Evolutionary conservation across 2,797 vertebrate genomes (phyloP), one percentile per base, ranked within the genome.

Genomic region (Chaetodon trifasciatus): DNA sequence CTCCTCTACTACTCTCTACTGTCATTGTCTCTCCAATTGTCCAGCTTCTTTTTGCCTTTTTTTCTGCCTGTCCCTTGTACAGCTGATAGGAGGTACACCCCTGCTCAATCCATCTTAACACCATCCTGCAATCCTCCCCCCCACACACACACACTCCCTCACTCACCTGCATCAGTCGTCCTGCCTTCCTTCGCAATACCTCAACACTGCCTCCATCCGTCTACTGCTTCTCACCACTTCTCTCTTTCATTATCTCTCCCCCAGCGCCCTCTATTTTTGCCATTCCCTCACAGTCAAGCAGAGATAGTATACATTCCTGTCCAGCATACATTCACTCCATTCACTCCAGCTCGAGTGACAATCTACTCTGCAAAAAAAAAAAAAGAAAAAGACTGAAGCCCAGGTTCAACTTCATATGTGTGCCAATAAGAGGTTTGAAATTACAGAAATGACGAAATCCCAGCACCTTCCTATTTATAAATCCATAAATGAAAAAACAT

Each of bases 91-190:
- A 73, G 76, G 71, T 82, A 74, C 74, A 78, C 68, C 83, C 76
- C 72, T 63, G 50, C 39, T 69, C 78, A 78, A 87, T 89, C 84
- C 78, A 86, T 90, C 88, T 87, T 81, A 32, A 74, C 83, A 67
- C 44, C 66, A 46, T 76, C 57, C 71, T 81, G 76, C 86, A 89
- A 79, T 88, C 7, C 10, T 8, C 10, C 8, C 7, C 10, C 9
- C 1, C 40, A 40, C 8, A 40, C 40, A 40, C 10, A 40, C 10
- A 32, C 28, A 32, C 28, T 57, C 47, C 46, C 46, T 63, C 16
- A 47, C 69, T 84, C 60, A 65, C 85, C 74, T 80, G 79, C 68
- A 40, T 35, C 74, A 35, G 47, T 73, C 23, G 8, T 71, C 78
- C 47, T 53, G n/a, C 65, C 49, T 52, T 68, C 58, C 70, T 58